Evolutionary conservation across 1,140 invertebrate species (phyloP), one percentile per base, ranked within the genome.

Genomic region (Drosophila lacertosa): DNA sequence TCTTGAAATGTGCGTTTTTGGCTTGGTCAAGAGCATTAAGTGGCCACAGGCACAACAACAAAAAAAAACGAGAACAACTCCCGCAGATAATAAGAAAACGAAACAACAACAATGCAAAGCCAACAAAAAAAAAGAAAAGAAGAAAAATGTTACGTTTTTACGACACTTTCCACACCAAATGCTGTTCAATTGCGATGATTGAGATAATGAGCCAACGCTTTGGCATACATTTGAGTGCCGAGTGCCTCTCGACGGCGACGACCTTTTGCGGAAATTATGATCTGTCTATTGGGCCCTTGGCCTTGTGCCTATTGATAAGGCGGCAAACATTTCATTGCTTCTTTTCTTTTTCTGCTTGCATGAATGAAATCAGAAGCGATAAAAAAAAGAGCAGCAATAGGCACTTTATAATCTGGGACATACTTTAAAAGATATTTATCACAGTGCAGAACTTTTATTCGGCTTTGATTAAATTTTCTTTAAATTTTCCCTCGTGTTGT

Each of bases 241-340:
- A 73, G 54, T 79, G 33, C 50, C 35, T 47, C 37, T 40, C 44
- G 22, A 45, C 44, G 29, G 32, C 33, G 37, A 58, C 75, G 81
- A 86, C 77, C 81, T 81, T 81, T 81, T 77, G 60, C 74, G 83
- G 83, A 82, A 88, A 88, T 88, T 88, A 88, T 88, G 83, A 88
- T 76, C 77, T 57, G 68, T 70, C 57, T 60, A n/a, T 51, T 54
- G 22, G 10, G 45, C 42, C 26, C 55, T 65, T 63, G 33, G 11
- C 45, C 50, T 48, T 40, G 39, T 20, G 24, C 29, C 48, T 47
- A 74, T 65, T 55, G 53, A 73, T 64, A 71, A 60, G 42, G 20
- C 47, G 24, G 51, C 35, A 5, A 62, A 42, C 48, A 60, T 44
- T 62, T 45, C 15, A 3, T 7, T 20, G 20, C 29, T 47, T 51